Conservation (phyloP, 2,113 vertebrate genomes). For the Merops nubicus region DNA sequence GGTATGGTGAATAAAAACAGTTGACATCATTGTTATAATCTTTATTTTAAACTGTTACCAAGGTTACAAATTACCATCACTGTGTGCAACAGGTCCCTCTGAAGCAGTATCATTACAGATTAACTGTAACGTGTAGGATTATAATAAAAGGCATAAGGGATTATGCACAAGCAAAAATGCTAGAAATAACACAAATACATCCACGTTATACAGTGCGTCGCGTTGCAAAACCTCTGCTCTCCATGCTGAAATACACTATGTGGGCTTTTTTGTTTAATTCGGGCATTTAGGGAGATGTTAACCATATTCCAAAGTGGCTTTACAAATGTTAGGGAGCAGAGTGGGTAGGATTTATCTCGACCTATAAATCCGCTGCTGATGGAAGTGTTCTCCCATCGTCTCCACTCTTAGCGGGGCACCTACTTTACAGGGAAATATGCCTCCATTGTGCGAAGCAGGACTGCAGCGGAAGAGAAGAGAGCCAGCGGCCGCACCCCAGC, state of each 20-base stretch:
- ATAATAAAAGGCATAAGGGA: constrained; percentile 76
- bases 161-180: constrained; percentile 63
- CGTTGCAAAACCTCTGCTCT: not conserved
- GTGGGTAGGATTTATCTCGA: not conserved
- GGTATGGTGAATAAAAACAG: constrained; percentile 79
- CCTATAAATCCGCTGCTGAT: not conserved
- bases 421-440: not conserved
- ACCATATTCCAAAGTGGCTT: not conserved
- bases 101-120: constrained; percentile 86
- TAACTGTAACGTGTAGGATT: constrained; percentile 78
- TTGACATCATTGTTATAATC: constrained; percentile 86
- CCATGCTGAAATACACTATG: not conserved
- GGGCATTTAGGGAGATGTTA: not conserved
- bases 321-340: not conserved
- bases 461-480: rapidly evolving
- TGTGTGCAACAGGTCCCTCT: constrained; percentile 91
- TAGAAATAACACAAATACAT: constrained; percentile 53
- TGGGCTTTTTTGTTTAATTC: constrained; percentile 18
- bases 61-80: constrained; percentile 95
- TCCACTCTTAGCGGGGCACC: not conserved
- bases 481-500: not conserved
- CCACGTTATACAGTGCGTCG: not conserved
- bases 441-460: not conserved
- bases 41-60: constrained; percentile 95
- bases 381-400: not conserved